A percentile compares a stretch with the other conserved stretches of the same genome.
Conservation (phyloP, 2,797 vertebrate genomes). For the Valencia hispanica region DNA sequence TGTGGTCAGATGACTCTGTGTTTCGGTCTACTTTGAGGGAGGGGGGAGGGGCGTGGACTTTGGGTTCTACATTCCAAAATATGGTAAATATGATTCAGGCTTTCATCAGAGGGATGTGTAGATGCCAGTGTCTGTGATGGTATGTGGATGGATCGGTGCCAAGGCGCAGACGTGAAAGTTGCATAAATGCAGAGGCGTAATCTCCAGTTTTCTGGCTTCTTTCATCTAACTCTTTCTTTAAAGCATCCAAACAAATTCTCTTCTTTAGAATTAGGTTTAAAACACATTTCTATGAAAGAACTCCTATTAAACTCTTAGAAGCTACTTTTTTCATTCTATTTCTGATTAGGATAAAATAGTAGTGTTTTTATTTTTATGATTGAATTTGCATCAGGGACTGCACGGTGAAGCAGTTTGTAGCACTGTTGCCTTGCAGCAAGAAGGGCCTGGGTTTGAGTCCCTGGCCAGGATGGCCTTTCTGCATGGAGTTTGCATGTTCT, state of each 20-base stretch:
- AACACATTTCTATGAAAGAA: background rate
- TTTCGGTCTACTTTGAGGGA: background rate
- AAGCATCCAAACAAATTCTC: background rate
- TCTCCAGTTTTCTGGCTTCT: background rate
- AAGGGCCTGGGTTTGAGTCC: background rate
- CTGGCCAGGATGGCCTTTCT: background rate
- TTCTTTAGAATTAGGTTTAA: background rate
- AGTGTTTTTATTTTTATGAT: background rate
- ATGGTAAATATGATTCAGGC: constrained; percentile 1
- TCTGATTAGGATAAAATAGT: background rate
- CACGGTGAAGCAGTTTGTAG: background rate
- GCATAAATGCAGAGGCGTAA: background rate
- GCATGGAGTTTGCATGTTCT: background rate
- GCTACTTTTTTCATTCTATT: background rate
- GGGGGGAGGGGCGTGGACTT: background rate
- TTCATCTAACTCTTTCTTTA: background rate
- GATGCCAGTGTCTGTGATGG: background rate
- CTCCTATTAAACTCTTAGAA: background rate
- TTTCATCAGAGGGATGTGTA: background rate
- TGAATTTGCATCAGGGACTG: background rate
- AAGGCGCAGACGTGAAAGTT: background rate
- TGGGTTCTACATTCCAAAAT: background rate
- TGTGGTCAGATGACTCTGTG: constrained; percentile 1
- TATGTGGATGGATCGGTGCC: background rate
- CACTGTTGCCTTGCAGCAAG: background rate